Base-by-base conservation (phyloP, 2,797 vertebrate genomes). In the Falco cherrug region DNA sequence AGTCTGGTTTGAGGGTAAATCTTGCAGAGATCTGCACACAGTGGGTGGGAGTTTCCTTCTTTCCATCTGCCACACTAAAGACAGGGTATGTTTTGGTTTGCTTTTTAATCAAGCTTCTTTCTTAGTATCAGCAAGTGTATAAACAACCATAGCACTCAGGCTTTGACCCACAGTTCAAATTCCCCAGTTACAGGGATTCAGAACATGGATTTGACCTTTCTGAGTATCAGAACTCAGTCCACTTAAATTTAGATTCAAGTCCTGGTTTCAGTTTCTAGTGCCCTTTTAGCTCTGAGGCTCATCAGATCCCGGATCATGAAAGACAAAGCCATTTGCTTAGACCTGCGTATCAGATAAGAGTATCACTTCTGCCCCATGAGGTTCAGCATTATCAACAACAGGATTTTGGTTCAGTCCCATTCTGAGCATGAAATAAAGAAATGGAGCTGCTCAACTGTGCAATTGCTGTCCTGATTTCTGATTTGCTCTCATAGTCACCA, bases 361-460 rank as follows among this genome's bases (percentile, higher is more conserved):
- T 26, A 64, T n/a, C 65, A 65, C 7, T 84, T 91, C 88, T 92
- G 68, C 9, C 21, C 54, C 48, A 64, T 18, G 18, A 68, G 16
- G 48, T 48, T 95, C 70, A 95, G 68, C 63, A 26, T 48, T 54
- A 69, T 54, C 39, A 87, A 6, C 43, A 84, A 28, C 6, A 93
- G 84, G 94, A 85, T 97, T 96, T 91, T 94, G 93, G 89, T 95
- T 95, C 95, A 96, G 96, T 94, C 89, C 95, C 93, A 67, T 59
- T 84, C 81, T 69, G 57, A 93, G 86, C 20, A 64, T 19, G 37
- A 93, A 78, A 89, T 24, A 64, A 82, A 70, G 45, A 89, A 90
- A 77, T 11, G 3, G 41, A 87, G 43, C 39, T 87, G 45, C 56
- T 84, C 14, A 1, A 4, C 2, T 83, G 51, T 64, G 65, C 25